Percentiles rank a stretch among this genome's conserved stretches.
Evolutionary conservation across 2,113 vertebrate species (phyloP).

Genomic region (Geococcyx californianus): DNA sequence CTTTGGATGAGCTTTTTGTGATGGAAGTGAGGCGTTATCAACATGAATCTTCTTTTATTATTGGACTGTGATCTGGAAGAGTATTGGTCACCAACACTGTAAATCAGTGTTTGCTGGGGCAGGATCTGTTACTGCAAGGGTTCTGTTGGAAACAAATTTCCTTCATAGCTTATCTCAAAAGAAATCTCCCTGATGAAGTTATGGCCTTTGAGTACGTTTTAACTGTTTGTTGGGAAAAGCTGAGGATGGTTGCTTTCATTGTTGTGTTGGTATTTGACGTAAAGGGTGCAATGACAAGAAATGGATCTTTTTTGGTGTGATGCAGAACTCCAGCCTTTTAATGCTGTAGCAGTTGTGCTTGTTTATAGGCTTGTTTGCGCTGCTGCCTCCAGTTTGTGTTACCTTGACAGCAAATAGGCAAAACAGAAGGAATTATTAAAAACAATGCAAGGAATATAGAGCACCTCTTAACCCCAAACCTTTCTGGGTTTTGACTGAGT

Average conservation of each 20-base stretch:
- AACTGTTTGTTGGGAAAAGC: neutral
- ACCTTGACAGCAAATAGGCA: conserved; percentile 5
- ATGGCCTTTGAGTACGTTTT: too few species aligned
- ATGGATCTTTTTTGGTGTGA: neutral
- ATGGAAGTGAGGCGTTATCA: neutral
- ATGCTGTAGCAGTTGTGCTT: neutral
- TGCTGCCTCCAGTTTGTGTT: neutral
- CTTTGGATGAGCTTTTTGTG: neutral
- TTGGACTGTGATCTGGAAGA: neutral
- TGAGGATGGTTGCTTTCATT: neutral
- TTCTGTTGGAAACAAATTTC: neutral
- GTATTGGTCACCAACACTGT: neutral
- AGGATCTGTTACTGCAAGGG: neutral
- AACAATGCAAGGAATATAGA: neutral
- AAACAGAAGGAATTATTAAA: neutral
- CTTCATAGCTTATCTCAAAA: neutral
- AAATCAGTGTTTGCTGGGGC: neutral
- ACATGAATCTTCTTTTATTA: fast-evolving
- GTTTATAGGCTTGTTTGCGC: neutral
- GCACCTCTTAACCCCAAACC: neutral
- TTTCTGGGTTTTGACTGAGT: neutral
- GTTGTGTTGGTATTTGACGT: fast-evolving
- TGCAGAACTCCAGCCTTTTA: neutral
- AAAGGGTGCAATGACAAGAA: neutral
- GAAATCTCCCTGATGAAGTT: neutral